phyloP scores from a whole-genome alignment of 1,140 invertebrate genomes.

The Pseudomyrmex cubaensis region DNA sequence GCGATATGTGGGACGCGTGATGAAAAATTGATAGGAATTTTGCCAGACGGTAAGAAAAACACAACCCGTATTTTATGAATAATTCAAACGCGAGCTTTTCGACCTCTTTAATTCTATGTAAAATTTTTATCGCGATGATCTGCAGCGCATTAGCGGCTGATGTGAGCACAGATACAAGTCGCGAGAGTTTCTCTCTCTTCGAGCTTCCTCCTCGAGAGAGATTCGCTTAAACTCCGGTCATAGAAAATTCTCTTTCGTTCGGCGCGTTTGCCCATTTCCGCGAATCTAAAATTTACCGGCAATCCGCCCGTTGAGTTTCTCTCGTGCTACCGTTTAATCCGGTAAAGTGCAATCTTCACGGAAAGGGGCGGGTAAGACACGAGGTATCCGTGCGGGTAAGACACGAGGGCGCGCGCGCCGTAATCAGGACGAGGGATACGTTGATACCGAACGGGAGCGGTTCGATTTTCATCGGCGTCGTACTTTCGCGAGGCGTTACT shows the following conservation, averaged over 20 bases:
- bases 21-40: no score
- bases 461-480: conserved; percentile 20
- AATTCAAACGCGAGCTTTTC: no score
- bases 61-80: not conserved
- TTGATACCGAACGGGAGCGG: not conserved
- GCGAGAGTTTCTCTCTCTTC: not conserved
- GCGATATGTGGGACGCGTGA: no score
- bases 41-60: no score
- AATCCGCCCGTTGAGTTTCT: not conserved
- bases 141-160: not conserved
- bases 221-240: not conserved
- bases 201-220: conserved; percentile 4
- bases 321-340: conserved; percentile 37
- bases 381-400: not conserved
- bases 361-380: conserved; percentile 6
- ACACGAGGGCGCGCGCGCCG: not conserved
- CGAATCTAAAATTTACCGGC: conserved; percentile 58
- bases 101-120: no score
- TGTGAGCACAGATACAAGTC: not conserved
- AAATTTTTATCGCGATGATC: conserved; percentile 10
- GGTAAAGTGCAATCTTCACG: conserved; percentile 30
- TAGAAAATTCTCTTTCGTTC: conserved; percentile 44
- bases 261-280: not conserved
- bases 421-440: not conserved
- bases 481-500: not conserved